Evolutionary conservation across 2,113 vertebrate species (phyloP), one percentile per base, ranked within the genome.

Genomic region (Sylvicapra grimmia): DNA sequence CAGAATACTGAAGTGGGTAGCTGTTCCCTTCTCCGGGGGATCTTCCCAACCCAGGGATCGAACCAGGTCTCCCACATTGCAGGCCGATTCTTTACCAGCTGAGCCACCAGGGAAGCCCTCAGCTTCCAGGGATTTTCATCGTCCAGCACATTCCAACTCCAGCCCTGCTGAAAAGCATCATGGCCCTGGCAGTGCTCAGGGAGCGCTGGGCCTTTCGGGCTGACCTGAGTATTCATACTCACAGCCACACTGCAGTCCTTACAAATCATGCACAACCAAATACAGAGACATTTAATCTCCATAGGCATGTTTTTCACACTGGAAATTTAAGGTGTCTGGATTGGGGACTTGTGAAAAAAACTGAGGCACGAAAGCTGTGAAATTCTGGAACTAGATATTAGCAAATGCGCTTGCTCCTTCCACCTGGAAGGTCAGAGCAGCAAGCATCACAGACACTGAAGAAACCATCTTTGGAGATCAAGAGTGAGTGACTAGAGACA

Each of bases 151-250:
- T 21, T 44, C 23, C 33, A 18, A 3, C 31, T 12, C 56, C 6
- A 59, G 25, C 56, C 13, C 0, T 0, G 56, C 92, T 44, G 61
- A 12, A 23, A 23, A 68, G 4, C 15, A 36, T 27, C 33, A 6
- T 0, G 2, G 10, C 8, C 16, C 3, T 4, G 10, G 92, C 27
- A 6, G 27, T 0, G 0, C 31, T 44, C 61, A 2, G 10, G 0
- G 21, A 44, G n/a, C 2, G 1, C 1, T 0, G 2, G 36, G 79
- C 1, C 77, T 68, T 27, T 29, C 1, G 18, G 29, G 84, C 58
- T 33, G 56, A 65, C 49, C 3, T 12, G 54, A 27, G 47, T 13
- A n/a, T 19, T 47, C 16, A 61, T 2, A 6, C 3, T 65, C 85
- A 65, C 1, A 25, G 54, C 83, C 63, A 53, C 61, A 3, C 0